Evolutionary conservation across 2,113 vertebrate genomes (phyloP).

Genomic region (Poecile atricapillus): DNA sequence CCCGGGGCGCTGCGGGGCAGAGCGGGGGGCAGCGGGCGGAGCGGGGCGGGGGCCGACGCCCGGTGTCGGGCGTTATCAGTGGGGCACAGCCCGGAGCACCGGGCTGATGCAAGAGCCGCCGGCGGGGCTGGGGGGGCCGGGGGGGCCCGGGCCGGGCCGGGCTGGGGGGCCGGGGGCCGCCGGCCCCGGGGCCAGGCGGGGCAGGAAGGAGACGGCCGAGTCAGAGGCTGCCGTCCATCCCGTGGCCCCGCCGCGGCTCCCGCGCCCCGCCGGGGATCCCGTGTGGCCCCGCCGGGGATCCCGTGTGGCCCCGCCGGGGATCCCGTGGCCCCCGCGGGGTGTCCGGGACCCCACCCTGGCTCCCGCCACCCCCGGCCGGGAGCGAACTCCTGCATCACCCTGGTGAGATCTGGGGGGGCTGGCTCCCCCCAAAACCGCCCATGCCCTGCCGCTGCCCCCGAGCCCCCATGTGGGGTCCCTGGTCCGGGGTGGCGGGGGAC

Average conservation of each 20-base stretch:
- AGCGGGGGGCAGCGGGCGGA: neutral
- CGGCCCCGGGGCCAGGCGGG: neutral
- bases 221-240: neutral
- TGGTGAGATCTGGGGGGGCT: neutral
- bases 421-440: neutral
- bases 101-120: neutral
- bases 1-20: neutral
- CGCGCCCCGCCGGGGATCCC: neutral
- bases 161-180: neutral
- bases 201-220: constrained; percentile 23
- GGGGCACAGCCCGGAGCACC: neutral
- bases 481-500: neutral
- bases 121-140: neutral
- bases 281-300: neutral
- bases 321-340: neutral
- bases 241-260: neutral
- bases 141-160: neutral
- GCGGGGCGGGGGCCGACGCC: neutral
- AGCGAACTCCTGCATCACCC: neutral
- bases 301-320: neutral
- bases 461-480: neutral
- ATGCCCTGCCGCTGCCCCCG: neutral
- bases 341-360: neutral
- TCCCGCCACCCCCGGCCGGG: neutral
- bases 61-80: neutral